Percentiles rank a stretch among this genome's conserved stretches.
Evolutionary conservation across 2,888 invertebrate species (phyloP).

Genomic region (Germaria angustata): DNA sequence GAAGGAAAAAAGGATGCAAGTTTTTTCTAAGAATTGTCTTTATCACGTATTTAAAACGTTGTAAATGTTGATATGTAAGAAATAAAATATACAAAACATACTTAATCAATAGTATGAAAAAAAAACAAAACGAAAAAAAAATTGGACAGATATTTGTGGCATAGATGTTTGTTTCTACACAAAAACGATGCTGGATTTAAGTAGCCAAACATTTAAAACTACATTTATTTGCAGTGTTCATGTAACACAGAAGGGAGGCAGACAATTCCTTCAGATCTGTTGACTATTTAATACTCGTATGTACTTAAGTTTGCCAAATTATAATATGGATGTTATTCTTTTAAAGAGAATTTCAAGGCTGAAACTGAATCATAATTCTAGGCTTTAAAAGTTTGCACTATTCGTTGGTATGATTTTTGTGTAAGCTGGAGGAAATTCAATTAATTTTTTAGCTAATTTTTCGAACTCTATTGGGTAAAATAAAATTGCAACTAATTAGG

Average conservation of each 20-base stretch:
- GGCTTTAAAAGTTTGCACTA: too few species aligned
- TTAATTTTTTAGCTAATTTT: too few species aligned
- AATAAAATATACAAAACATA: conserved; percentile 14
- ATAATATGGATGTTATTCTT: too few species aligned
- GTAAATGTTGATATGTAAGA: conserved; percentile 58
- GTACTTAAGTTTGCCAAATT: too few species aligned
- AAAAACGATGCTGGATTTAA: conserved; percentile 48
- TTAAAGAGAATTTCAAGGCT: too few species aligned
- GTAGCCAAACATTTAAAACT: conserved; percentile 60
- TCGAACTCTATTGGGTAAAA: too few species aligned
- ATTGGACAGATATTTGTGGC: conserved; percentile 8
- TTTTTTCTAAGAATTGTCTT: conserved; percentile 65
- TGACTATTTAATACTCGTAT: neutral
- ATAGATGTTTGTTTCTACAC: neutral
- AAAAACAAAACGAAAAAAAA: conserved; percentile 7
- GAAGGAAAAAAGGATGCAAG: conserved; percentile 47
- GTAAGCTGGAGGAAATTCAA: too few species aligned
- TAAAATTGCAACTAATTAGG: too few species aligned
- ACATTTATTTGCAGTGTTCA: conserved; percentile 25
- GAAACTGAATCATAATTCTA: too few species aligned
- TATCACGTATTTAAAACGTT: conserved; percentile 66
- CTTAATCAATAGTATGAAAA: conserved; percentile 14
- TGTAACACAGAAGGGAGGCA: conserved; percentile 23
- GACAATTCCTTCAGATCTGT: conserved; percentile 19
- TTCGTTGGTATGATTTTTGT: too few species aligned